Conservation (phyloP, 2,888 invertebrate genomes). For the Hecatera dysodea region DNA sequence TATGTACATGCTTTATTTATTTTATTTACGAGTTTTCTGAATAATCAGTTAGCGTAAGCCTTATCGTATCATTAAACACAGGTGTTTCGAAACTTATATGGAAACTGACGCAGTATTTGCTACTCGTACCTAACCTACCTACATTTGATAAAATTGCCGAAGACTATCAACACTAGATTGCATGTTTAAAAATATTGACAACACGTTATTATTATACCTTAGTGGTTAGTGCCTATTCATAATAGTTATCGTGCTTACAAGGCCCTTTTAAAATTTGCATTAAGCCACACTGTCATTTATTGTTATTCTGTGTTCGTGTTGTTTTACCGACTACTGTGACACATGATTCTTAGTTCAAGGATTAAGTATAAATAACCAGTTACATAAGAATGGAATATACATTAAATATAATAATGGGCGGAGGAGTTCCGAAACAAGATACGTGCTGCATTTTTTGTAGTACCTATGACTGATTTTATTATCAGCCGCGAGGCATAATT, state of each 20-base stretch:
- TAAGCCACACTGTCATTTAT: background rate
- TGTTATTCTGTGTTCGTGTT: background rate
- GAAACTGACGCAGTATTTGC: slow-evolving; percentile 13
- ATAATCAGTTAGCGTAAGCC: slow-evolving; percentile 31
- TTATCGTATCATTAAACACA: slow-evolving; percentile 63
- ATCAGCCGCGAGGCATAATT: too few relatives aligned
- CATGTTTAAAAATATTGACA: background rate
- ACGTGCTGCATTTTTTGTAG: background rate
- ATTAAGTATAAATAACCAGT: background rate
- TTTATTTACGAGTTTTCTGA: slow-evolving; percentile 16
- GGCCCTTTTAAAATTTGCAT: background rate
- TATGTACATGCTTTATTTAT: slow-evolving; percentile 12
- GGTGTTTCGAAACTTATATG: slow-evolving; percentile 49
- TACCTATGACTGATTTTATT: background rate
- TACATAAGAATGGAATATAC: background rate
- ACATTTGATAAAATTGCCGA: slow-evolving; percentile 13
- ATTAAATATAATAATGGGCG: background rate
- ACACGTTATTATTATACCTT: background rate
- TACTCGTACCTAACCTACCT: background rate
- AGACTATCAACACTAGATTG: slow-evolving; percentile 7
- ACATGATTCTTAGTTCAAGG: slow-evolving; percentile 16
- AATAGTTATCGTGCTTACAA: background rate
- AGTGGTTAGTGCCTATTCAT: background rate
- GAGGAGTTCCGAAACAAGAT: background rate
- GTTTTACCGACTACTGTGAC: background rate